Evolutionary conservation across 2,113 vertebrate species (phyloP).

Genomic region (Microcebus murinus): DNA sequence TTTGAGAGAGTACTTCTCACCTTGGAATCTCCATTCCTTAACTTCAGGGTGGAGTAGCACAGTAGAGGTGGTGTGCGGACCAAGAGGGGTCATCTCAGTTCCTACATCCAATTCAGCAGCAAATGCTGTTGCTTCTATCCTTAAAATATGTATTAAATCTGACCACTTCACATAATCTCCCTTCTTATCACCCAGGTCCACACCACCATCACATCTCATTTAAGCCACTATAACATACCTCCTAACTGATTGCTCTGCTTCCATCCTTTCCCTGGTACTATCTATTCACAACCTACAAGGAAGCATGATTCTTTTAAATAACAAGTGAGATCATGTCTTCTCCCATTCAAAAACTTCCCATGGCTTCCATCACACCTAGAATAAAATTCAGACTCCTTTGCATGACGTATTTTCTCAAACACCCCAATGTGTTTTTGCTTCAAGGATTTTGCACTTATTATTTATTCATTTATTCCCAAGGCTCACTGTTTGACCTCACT

Average conservation of each 20-base stretch:
- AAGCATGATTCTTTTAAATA: background rate
- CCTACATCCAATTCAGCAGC: background rate
- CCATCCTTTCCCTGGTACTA: background rate
- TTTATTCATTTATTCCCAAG: background rate
- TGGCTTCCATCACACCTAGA: background rate
- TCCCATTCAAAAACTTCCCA: background rate
- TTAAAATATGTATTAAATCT: background rate
- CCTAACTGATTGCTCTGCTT: background rate
- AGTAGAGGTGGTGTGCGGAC: fast-evolving
- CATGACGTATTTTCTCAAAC: background rate
- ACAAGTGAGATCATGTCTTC: background rate
- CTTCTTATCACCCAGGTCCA: background rate
- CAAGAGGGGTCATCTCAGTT: background rate
- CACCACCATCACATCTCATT: background rate
- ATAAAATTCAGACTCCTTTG: background rate
- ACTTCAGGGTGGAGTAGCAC: too few relatives aligned
- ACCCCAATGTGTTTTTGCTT: background rate
- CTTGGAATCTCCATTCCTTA: background rate
- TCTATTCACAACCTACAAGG: background rate
- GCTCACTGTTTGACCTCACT: background rate
- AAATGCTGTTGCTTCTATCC: background rate
- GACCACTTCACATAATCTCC: background rate
- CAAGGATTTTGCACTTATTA: background rate
- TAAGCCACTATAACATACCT: background rate
- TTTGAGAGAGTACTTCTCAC: background rate